Base-by-base conservation (phyloP, 2,888 invertebrate genomes). In the Junonia oenone region DNA sequence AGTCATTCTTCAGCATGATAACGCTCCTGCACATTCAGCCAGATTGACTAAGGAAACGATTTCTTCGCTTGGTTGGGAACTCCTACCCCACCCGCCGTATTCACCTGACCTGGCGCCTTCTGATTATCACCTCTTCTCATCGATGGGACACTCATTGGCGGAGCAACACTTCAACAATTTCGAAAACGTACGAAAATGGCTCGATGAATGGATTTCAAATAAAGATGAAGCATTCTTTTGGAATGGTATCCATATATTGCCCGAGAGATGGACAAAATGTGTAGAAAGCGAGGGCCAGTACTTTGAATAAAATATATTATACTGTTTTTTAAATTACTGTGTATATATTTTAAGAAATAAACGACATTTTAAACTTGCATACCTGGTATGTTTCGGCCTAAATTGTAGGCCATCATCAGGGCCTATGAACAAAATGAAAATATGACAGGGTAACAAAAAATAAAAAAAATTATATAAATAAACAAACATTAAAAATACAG, bases 1-100 rank as follows among this genome's bases (percentile, higher is more conserved):
- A 55, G 45, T 62, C 6, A 63, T 62, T 58, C 33, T 63, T 4
- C 53, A 55, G 5, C 58, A 62, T 51, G 61, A 66, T 50, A 63
- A 54, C 31, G 55, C 61, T 55, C 59, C 54, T 17, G 55, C 58
- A 29, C 57, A 63, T 49, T 45, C 57, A 31, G 61, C 58, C 27
- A 43, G 27, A 31, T 51, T 48, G 6, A 55, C 63, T 1, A 55
- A 62, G 48, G 56, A 46, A 0, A 58, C 56, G 13, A 27, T 62
- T 19, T 51, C 56, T 47, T 49, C 57, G 22, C 56, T 61, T 43
- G 11, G 53, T 8, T 66, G 53, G 61, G 52, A 62, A 58, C 55
- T 58, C 2, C 26, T 58, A 60, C 48, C 58, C 45, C 58, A 61
- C 48, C 51, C 56, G 33, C 19, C 45, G n/a, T 49, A 49, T 29